Evolutionary conservation across 1,140 invertebrate genomes (phyloP), one percentile per base, ranked within the genome.

Genomic region (Pachypsylla venusta): DNA sequence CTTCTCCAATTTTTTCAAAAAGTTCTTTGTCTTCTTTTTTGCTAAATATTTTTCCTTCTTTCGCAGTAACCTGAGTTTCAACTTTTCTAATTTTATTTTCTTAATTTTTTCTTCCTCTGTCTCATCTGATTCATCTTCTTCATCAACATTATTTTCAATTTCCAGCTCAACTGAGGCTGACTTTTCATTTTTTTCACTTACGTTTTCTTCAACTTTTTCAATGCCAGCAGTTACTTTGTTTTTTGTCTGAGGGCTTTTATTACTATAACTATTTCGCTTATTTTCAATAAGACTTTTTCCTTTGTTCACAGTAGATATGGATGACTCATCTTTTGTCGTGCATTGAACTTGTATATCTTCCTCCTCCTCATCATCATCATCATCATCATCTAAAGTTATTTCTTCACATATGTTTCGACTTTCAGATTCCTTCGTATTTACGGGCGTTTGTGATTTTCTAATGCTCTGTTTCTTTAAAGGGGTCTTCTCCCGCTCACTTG

Each of bases 331-430:
- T n/a, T n/a, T n/a, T n/a, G n/a, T n/a, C n/a, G n/a, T n/a, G n/a
- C n/a, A n/a, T n/a, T n/a, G n/a, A n/a, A n/a, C n/a, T n/a, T n/a
- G n/a, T n/a, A 7, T n/a, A 35, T 48, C 42, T 48, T 5, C 42
- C 22, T 48, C 42, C 42, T 19, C 22, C 10, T 35, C 30, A 4
- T 19, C 16, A 48, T 48, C 42, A 10, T 48, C 42, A 7, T 48
- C 42, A 48, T n/a, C n/a, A n/a, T 48, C 42, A n/a, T 48, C 42
- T 19, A 48, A 48, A 48, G n/a, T 48, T n/a, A 48, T 48, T 19
- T 48, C 42, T 19, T 48, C 42, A 48, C 16, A n/a, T 19, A 3
- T 48, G 42, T 10, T 48, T 10, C 4, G 42, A 19, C 3, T n/a
- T 19, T 5, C 42, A 19, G 5, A 7, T 5, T n/a, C 42, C n/a